phyloP scores from a whole-genome alignment of 2,113 vertebrate species.

The Leptobrachium ailaonicum region DNA sequence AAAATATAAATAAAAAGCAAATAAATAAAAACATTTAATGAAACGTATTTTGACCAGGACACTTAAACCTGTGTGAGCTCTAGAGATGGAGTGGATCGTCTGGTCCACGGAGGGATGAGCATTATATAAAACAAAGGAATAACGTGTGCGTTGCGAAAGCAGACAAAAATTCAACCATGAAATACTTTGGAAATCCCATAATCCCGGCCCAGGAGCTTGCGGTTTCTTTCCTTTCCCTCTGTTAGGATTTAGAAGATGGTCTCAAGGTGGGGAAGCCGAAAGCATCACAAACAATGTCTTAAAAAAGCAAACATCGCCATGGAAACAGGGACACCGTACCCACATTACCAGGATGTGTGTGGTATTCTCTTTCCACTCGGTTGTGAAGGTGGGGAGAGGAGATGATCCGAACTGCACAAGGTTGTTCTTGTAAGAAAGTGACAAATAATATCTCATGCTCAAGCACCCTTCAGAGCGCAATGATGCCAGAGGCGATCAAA shows the following conservation, averaged over 20 bases:
- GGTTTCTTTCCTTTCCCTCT: constrained; percentile 1
- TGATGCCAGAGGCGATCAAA: not conserved
- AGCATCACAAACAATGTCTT: constrained; percentile 17
- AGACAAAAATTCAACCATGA: too few species aligned
- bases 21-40: too few species aligned
- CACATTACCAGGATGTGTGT: constrained; percentile 9
- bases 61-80: too few species aligned
- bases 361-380: constrained; percentile 3
- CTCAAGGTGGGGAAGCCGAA: not conserved
- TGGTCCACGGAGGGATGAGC: too few species aligned
- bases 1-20: too few species aligned
- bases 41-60: too few species aligned
- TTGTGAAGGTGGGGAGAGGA: constrained; percentile 27
- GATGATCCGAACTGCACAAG: constrained; percentile 15
- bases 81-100: too few species aligned
- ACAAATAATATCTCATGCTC: not conserved
- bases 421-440: constrained; percentile 12
- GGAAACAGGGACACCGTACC: constrained; percentile 20
- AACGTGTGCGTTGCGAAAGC: too few species aligned
- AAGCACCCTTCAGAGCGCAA: not conserved
- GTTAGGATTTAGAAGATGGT: not conserved
- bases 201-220: not conserved
- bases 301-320: constrained; percentile 20
- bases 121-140: too few species aligned
- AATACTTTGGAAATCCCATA: too few species aligned